Percentiles rank a stretch among this genome's conserved stretches.
Conservation (phyloP, 2,888 invertebrate species). For the Drosophila fulvimacula region DNA sequence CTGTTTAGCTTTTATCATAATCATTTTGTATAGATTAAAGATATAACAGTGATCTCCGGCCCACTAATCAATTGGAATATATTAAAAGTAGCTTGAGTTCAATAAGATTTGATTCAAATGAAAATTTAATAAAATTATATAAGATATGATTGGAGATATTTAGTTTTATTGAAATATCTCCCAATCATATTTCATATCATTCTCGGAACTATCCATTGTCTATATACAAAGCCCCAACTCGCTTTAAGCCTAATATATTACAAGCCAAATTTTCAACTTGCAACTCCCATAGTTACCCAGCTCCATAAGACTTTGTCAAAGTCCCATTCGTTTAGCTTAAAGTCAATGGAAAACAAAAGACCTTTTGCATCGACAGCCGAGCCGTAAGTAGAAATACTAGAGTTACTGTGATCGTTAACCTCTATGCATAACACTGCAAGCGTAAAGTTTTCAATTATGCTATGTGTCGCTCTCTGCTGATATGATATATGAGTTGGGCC, state of each 20-base stretch:
- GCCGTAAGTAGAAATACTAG: background rate
- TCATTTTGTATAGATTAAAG: too few species aligned
- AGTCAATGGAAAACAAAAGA: background rate
- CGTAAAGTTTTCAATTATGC: conserved; percentile 23
- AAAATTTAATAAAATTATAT: too few species aligned
- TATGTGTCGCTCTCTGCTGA: conserved; percentile 7
- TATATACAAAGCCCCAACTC: background rate
- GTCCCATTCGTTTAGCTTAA: background rate
- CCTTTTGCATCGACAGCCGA: conserved; percentile 2
- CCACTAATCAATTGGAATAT: too few species aligned
- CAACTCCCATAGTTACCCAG: background rate
- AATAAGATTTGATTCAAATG: too few species aligned
- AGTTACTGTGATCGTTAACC: conserved; percentile 13
- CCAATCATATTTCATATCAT: too few species aligned
- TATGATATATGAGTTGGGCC: conserved; percentile 13
- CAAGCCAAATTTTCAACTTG: background rate
- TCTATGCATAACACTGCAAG: conserved; percentile 11
- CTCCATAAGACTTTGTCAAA: background rate
- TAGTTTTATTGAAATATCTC: too few species aligned
- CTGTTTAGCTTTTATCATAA: too few species aligned
- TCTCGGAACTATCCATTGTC: background rate
- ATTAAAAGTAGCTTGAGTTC: too few species aligned
- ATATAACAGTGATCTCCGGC: too few species aligned
- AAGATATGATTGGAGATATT: too few species aligned
- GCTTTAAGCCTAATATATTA: background rate